Conservation (phyloP, 2,888 invertebrate species). For the Calliscelio sp. region DNA sequence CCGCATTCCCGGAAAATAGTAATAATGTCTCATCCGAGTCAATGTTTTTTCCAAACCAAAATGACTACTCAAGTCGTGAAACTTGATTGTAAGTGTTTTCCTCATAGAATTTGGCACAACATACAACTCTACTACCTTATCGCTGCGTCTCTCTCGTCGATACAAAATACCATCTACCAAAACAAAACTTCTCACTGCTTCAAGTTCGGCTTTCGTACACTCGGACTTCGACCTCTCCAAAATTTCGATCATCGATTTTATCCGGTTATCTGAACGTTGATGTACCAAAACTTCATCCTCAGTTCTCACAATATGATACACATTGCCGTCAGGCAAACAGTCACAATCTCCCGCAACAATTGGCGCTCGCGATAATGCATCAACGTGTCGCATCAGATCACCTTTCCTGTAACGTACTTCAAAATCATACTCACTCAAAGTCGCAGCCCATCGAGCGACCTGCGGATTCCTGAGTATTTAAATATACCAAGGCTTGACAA, state of each 20-base stretch:
- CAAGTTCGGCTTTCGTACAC: background rate
- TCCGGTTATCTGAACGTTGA: slow-evolving; percentile 31
- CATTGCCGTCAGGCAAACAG: too few species aligned
- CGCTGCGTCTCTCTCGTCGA: too few species aligned
- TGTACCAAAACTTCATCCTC: slow-evolving; percentile 18
- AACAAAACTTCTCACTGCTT: background rate
- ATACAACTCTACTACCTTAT: too few species aligned
- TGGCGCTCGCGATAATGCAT: slow-evolving; percentile 70
- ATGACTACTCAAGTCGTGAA: slow-evolving; percentile 32
- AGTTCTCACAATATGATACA: too few species aligned
- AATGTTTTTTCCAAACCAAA: slow-evolving; percentile 62
- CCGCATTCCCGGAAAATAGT: slow-evolving; percentile 54
- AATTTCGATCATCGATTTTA: slow-evolving; percentile 16
- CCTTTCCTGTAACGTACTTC: background rate
- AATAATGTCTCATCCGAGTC: slow-evolving; percentile 40
- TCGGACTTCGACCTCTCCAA: too few species aligned
- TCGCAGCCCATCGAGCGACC: too few species aligned
- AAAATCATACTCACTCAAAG: slow-evolving; percentile 17
- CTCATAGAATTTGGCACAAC: too few species aligned
- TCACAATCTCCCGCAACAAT: slow-evolving; percentile 7
- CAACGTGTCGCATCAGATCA: slow-evolving; percentile 53
- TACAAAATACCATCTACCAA: background rate
- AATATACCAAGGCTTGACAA: too few species aligned
- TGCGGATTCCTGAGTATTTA: too few species aligned
- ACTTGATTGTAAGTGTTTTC: too few species aligned